These are phyloP conservation scores for Muntiacus reevesi DNA, from an alignment of 2,113 vertebrate genomes.

Conservation along the genomic window DNA sequence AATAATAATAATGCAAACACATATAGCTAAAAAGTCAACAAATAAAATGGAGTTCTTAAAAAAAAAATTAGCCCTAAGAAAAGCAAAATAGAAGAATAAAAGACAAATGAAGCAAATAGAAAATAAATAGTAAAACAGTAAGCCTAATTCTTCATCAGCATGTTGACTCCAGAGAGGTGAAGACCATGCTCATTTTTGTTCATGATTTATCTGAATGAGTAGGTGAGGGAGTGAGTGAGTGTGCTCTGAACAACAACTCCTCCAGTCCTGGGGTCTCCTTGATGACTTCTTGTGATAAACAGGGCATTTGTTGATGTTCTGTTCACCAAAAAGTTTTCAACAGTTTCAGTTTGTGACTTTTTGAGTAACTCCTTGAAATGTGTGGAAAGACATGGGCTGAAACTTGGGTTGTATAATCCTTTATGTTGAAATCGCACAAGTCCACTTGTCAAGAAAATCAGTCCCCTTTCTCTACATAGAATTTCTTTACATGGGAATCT, in stretches of 20 bases:
- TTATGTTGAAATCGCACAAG: constrained; percentile 18
- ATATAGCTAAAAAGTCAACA: background rate
- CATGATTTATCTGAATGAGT: background rate
- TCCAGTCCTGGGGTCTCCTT: background rate
- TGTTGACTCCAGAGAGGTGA: background rate
- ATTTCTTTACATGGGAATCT: background rate
- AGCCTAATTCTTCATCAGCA: background rate
- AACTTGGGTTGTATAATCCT: background rate
- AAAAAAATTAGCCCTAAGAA: background rate
- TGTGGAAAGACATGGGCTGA: background rate
- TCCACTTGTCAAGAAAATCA: background rate
- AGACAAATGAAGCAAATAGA: background rate
- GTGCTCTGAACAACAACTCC: too few relatives aligned
- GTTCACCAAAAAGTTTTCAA: background rate
- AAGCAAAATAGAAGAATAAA: background rate
- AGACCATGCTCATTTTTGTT: background rate
- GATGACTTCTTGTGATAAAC: background rate
- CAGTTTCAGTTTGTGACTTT: background rate
- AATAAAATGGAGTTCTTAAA: background rate
- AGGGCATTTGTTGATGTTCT: background rate
- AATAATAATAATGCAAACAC: background rate
- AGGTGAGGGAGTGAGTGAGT: background rate
- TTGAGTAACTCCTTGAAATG: background rate
- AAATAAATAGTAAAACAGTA: background rate
- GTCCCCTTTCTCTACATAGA: background rate